Evolutionary conservation across 2,888 invertebrate species (phyloP), one percentile per base, ranked within the genome.

Genomic region (Chrysolina oricalcia): DNA sequence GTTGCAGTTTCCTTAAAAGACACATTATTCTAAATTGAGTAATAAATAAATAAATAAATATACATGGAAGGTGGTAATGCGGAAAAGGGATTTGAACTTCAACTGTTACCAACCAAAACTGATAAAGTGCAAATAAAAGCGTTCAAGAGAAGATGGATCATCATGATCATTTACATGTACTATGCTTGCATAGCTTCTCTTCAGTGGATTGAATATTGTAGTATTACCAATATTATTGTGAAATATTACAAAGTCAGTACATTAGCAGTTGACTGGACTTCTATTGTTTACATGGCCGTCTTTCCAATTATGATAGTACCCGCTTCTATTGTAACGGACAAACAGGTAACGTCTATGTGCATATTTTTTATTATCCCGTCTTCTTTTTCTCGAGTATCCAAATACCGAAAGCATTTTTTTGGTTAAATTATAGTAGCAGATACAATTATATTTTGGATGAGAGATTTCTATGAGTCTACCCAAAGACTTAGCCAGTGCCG

Each of bases 291-390:
- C 90, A 98, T 98, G 98, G 92, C 97, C 79, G 92, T 94, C 2
- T 99, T 99, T 89, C 97, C 98, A 83, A 96, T 98, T 5, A 92
- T 98, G 80, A 96, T 99, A 85, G 96, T 99, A 85, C 99, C 98
- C 0, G 98, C 96, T 23, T 97, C 97, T 85, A 98, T 95, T 93
- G 91, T 98, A 70, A 91, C 99, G 83, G 97, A 98, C 87, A 96
- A 94, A 91, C 94, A 93, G 90, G 98, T 96, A 88, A 93, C 35
- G 8, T 6, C 8, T 35, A 8, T 35, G 8, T 3, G n/a, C n/a
- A n/a, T 35, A 6, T 3, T 35, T 35, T 3, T 27, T 27, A 5
- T 27, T 27, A 27, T 3, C 2, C 27, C 27, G 2, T 27, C 27
- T 27, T 27, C 27, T 27, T 27, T 2, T 35, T 6, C 8, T 35